Conservation (phyloP, 2,888 invertebrate species). For the Tetanocera ferruginea region DNA sequence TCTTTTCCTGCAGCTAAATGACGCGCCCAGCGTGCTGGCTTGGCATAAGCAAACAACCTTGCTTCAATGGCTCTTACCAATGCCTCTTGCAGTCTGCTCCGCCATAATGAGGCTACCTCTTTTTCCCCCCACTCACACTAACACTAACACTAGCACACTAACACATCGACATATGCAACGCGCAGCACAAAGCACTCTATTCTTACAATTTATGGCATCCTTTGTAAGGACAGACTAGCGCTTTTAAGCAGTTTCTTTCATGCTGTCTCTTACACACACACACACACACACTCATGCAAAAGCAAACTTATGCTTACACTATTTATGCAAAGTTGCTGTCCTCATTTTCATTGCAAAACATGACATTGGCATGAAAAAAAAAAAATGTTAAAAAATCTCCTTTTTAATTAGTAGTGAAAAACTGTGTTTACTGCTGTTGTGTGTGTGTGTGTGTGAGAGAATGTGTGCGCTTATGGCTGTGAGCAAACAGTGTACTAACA, state of each 20-base stretch:
- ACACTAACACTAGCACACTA: background rate
- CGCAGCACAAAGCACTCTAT: background rate
- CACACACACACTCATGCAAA: background rate
- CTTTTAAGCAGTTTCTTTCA: background rate
- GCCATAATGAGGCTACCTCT: conserved; percentile 19
- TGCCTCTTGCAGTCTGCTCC: conserved; percentile 5
- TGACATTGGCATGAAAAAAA: conserved; percentile 28
- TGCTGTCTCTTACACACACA: background rate
- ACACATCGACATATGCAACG: background rate
- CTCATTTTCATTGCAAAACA: conserved; percentile 31
- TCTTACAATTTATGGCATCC: background rate
- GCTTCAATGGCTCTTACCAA: conserved; percentile 24
- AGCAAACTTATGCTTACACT: background rate
- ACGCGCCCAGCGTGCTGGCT: conserved; percentile 1
- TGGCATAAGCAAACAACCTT: conserved; percentile 18
- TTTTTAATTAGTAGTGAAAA: conserved; percentile 45
- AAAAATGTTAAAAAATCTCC: conserved; percentile 27
- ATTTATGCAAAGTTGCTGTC: conserved; percentile 30
- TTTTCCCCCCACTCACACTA: background rate
- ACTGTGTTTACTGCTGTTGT: background rate
- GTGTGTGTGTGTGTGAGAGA: background rate
- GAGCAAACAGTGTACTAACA: conserved; percentile 1
- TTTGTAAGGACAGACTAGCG: background rate
- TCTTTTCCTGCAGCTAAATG: conserved; percentile 5
- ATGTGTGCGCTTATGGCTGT: background rate